Evolutionary conservation across 2,888 invertebrate genomes (phyloP).

Genomic region (Dorcus hopei): DNA sequence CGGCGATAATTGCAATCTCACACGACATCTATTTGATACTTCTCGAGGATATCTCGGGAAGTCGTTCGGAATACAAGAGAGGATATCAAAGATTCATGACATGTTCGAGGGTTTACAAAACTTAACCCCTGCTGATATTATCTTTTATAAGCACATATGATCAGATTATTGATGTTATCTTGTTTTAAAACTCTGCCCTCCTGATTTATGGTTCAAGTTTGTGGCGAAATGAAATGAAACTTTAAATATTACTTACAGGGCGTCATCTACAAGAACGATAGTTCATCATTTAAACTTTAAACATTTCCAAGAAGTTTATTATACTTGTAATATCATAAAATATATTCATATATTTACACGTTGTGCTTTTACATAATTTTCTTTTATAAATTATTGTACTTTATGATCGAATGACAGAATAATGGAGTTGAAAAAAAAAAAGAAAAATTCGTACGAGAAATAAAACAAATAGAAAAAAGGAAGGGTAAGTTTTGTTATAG

Average conservation of each 20-base stretch:
- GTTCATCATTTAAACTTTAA: no score
- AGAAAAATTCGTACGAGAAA: no score
- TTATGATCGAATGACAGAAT: no score
- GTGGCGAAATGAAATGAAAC: no score
- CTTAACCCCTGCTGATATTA: constrained; percentile 27
- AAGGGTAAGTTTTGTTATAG: no score
- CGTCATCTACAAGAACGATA: constrained; percentile 2
- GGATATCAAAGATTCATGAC: constrained; percentile 25
- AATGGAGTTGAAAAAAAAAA: no score
- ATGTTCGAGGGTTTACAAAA: constrained; percentile 27
- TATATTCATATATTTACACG: not conserved
- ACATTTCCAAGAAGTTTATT: no score
- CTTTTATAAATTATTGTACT: no score
- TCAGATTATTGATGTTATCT: constrained; percentile 28
- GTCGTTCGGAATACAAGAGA: constrained; percentile 11
- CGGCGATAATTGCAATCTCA: constrained; percentile 13
- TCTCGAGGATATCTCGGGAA: constrained; percentile 4
- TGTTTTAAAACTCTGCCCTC: constrained; percentile 16
- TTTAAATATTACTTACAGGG: not conserved
- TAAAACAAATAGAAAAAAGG: no score
- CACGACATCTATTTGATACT: constrained; percentile 16
- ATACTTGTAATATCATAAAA: not conserved
- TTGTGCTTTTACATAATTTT: not conserved
- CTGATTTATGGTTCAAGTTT: constrained; percentile 17
- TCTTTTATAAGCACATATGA: constrained; percentile 31